phyloP scores from a whole-genome alignment of 2,797 vertebrate genomes.

The Poeciliopsis presidionis region DNA sequence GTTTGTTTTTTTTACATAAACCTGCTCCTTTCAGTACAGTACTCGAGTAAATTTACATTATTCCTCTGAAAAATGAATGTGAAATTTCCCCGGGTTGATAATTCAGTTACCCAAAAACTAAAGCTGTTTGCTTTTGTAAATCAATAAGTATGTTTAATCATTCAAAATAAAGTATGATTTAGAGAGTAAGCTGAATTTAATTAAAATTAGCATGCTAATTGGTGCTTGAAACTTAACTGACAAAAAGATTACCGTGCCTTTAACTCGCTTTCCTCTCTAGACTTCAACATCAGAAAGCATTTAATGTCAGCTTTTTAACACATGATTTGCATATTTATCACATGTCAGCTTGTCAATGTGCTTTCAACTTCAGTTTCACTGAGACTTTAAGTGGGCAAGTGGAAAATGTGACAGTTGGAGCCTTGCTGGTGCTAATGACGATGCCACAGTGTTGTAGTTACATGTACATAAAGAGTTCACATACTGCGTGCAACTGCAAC shows the following conservation, averaged over 20 bases:
- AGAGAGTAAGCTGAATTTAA: not conserved
- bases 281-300: not conserved
- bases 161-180: not conserved
- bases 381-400: conserved; percentile 5
- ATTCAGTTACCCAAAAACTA: not conserved
- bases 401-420: conserved; percentile 28
- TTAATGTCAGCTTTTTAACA: conserved; percentile 2
- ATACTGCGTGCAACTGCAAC: conserved; percentile 15
- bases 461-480: not conserved
- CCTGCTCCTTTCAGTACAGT: no score
- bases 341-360: conserved; percentile 2
- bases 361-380: conserved; percentile 7
- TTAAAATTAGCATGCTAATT: not conserved
- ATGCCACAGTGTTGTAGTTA: conserved; percentile 24
- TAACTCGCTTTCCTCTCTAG: not conserved
- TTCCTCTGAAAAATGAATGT: not conserved
- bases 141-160: not conserved
- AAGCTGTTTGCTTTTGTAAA: conserved; percentile 2
- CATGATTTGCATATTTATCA: not conserved
- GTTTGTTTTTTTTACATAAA: no score
- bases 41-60: not conserved
- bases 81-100: not conserved
- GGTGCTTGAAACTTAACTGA: conserved; percentile 5
- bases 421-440: conserved; percentile 13
- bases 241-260: conserved; percentile 2